Base-by-base conservation (phyloP, 2,888 invertebrate species). In the Anarsia innoxiella region DNA sequence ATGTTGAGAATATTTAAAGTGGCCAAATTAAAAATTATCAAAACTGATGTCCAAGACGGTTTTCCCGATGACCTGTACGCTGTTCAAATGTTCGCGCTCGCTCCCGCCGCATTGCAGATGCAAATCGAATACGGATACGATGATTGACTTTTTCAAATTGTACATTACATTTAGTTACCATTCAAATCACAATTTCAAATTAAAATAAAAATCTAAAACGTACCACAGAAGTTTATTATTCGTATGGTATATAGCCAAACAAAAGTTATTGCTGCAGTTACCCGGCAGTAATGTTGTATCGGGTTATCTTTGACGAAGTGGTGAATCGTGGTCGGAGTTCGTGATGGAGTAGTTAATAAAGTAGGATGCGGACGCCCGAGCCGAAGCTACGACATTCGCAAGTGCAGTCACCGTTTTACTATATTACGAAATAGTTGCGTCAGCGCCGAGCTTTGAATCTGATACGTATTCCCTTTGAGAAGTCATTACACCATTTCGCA, bases 11-110 rank as follows among this genome's bases (percentile, higher is more conserved):
- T 96, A 36, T 91, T 97, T 44, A 69, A 86, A 11, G 82, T 88
- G 61, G 90, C 95, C 6, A 90, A 90, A 26, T 84, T 96, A 35
- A 79, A 87, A 37, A 86, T 94, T 36, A 66, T 93, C 0, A 87
- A 88, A 59, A 88, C 90, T 49, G 82, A 88, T 26, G 88, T 90
- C 50, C 97, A 94, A 86, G 72, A 90, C 37, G 91, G 91, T 60
- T 96, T 99, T 61, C 98, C 99, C 0, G 90, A 90, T 58, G 93
- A 92, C 2, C 83, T 99, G 32, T 97, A 92, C 78, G 90, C 93
- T 30, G 96, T 98, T 4, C 88, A 92, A 61, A 94, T 94, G 89
- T 93, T 95, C 82, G 95, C 95, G 8, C 80, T 94, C 42, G 85
- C 75, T 54, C 87, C 90, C 12, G 56, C n/a, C n/a, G n/a, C n/a